These are phyloP conservation scores for Epizoanthus illoricatus DNA, from an alignment of 92 coral and sea anemone genomes.

Conservation along the genomic window DNA sequence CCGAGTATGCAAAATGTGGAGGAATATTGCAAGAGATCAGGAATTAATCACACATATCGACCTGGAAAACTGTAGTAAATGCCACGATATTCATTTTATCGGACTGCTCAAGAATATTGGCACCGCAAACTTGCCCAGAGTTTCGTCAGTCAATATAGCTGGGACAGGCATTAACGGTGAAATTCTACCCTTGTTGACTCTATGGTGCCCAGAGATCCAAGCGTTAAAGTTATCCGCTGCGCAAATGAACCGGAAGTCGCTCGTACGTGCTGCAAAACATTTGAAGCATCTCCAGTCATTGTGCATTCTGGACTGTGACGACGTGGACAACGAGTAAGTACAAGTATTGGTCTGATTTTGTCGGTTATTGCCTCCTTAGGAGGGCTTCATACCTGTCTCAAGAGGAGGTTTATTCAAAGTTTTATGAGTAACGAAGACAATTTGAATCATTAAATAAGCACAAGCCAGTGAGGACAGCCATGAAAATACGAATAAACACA, in stretches of 20 bases:
- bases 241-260: constrained; percentile 31
- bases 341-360: background rate
- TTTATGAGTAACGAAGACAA: no score
- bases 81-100: constrained; percentile 30
- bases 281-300: constrained; percentile 34
- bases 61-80: constrained; percentile 26
- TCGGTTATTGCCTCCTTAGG: background rate
- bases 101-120: constrained; percentile 30
- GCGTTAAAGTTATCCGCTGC: constrained; percentile 23
- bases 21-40: constrained; percentile 34
- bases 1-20: constrained; percentile 40
- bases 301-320: constrained; percentile 33
- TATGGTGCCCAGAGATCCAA: constrained; percentile 37
- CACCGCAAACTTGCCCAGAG: constrained; percentile 15
- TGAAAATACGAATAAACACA: no score
- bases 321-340: constrained; percentile 38
- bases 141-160: constrained; percentile 31
- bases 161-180: constrained; percentile 40
- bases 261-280: constrained; percentile 25
- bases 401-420: no score
- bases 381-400: no score
- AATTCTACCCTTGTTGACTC: constrained; percentile 33
- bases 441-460: no score
- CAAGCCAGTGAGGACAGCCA: no score
- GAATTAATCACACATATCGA: constrained; percentile 33